Evolutionary conservation across 1,140 invertebrate genomes (phyloP).

Genomic region (Leptestheria dahalacensis): DNA sequence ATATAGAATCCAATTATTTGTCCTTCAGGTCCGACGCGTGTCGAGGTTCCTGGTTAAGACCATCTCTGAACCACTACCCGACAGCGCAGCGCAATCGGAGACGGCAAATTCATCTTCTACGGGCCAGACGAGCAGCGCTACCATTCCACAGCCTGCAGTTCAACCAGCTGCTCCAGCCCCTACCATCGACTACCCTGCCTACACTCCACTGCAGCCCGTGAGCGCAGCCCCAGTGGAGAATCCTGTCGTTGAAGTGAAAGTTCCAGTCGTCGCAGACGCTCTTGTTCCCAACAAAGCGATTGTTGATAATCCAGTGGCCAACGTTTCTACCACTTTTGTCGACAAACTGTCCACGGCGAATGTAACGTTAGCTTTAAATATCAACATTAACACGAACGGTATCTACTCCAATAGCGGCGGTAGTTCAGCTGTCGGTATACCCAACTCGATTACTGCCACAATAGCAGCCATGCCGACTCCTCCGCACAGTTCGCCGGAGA

Average conservation of each 20-base stretch:
- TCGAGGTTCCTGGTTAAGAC: constrained; percentile 58
- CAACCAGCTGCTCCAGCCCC: neutral
- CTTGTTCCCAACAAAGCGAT: neutral
- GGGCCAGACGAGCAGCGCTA: neutral
- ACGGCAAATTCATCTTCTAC: neutral
- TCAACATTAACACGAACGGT: constrained; percentile 8
- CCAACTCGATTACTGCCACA: neutral
- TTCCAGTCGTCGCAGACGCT: neutral
- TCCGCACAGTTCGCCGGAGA: constrained; percentile 3
- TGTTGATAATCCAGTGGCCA: neutral
- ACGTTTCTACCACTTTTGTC: neutral
- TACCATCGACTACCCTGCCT: neutral
- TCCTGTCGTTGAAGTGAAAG: neutral
- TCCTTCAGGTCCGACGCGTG: constrained; percentile 42
- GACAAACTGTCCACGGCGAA: neutral
- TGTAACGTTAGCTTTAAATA: constrained; percentile 7
- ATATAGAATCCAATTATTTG: constrained; percentile 2
- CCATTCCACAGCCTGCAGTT: too few relatives aligned
- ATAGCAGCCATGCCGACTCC: constrained; percentile 23
- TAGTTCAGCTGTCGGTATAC: neutral
- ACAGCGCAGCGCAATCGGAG: neutral
- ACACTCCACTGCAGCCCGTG: neutral
- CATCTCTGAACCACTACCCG: constrained; percentile 20
- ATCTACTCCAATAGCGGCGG: neutral
- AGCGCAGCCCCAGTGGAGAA: neutral